Evolutionary conservation across 2,797 vertebrate genomes (phyloP), one percentile per base, ranked within the genome.

Genomic region (Hirundo rustica): DNA sequence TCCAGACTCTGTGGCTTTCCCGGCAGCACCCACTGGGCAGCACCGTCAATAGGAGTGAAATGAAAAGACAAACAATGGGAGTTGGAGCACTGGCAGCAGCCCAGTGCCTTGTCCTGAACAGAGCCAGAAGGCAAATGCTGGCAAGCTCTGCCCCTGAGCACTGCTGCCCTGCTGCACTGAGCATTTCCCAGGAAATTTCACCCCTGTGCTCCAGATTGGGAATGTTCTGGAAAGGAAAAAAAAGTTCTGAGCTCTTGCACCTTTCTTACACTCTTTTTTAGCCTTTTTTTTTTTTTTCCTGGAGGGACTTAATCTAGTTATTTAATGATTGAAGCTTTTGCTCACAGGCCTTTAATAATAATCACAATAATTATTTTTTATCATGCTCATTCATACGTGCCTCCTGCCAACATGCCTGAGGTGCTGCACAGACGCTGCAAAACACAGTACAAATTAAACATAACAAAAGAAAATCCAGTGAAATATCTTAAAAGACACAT

Each of bases 261-360:
- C 48, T 75, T 86, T 54, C n/a, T 77, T 38, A 17, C 4, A 7
- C 11, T 32, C n/a, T 48, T 72, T 85, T 80, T 70, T 62, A 73
- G 26, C 11, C 58, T 74, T 80, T 1, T 1, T 75, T 78, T 80
- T 82, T 38, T 38, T 38, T 36, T 61, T 89, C 66, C 78, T 57
- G 53, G 73, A 80, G 65, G 29, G 79, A 84, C 48, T 92, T 88
- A 88, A 93, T 88, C 45, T 55, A 66, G 65, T 94, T 94, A 85
- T 83, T 95, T 94, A 75, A 89, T 88, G 86, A 95, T 83, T 77
- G 89, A 96, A 93, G 84, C 40, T 89, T 94, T 83, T 88, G 85
- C 93, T 96, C 66, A 91, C 62, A 78, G 94, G 89, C 81, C 79
- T 92, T 92, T 91, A 93, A 89, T 89, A 94, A 96, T 88, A 91